Conservation (phyloP, 2,113 vertebrate genomes). For the Heterocephalus glaber region DNA sequence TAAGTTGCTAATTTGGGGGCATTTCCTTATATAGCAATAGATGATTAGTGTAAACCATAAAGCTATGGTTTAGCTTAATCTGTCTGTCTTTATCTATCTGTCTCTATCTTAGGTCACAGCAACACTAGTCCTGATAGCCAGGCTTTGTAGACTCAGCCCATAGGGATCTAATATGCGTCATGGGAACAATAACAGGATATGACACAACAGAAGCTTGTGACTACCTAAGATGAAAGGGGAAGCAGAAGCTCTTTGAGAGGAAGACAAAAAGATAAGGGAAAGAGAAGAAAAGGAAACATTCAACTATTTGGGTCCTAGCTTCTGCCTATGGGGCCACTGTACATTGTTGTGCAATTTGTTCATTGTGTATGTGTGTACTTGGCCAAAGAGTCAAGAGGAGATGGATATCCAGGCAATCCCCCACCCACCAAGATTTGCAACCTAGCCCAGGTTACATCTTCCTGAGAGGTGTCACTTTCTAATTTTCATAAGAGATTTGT, state of each 20-base stretch:
- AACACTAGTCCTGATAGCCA: not conserved
- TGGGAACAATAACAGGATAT: not conserved
- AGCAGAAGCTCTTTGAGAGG: not conserved
- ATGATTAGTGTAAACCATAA: not conserved
- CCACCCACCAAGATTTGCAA: not conserved
- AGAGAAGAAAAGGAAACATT: constrained; percentile 17
- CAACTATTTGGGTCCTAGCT: not conserved
- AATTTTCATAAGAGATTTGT: not conserved
- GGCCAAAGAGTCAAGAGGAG: not conserved
- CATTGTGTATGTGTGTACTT: not conserved
- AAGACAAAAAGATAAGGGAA: constrained; percentile 15
- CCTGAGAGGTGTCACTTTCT: not conserved
- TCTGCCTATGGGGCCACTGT: not conserved
- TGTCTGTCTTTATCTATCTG: not conserved
- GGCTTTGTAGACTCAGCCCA: not conserved
- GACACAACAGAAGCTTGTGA: not conserved
- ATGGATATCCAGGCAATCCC: not conserved
- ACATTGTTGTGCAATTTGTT: not conserved
- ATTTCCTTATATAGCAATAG: not conserved
- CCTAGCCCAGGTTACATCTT: not conserved
- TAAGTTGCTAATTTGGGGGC: not conserved
- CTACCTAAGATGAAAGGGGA: not conserved
- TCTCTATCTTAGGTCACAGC: not conserved
- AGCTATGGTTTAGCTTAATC: not conserved
- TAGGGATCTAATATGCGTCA: not conserved